Evolutionary conservation across 2,888 invertebrate species (phyloP).

Genomic region (Hartigia nigra): DNA sequence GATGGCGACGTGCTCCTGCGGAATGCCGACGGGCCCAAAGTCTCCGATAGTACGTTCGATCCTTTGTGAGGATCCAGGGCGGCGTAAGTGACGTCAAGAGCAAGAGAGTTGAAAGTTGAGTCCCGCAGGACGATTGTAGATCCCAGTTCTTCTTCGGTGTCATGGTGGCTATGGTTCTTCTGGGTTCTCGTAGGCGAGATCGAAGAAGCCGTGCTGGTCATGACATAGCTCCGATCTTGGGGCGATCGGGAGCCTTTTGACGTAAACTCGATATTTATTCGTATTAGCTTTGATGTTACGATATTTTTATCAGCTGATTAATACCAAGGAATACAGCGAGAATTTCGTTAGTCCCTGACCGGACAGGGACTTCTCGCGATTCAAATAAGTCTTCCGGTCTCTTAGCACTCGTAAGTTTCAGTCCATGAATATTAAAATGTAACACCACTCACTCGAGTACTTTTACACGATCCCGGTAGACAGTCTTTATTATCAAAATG

Average conservation of each 20-base stretch:
- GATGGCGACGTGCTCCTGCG: constrained; percentile 9
- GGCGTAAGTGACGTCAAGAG: constrained; percentile 55
- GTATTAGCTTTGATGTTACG: not conserved
- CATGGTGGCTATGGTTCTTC: constrained; percentile 8
- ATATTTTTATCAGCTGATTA: not conserved
- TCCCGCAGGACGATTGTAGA: constrained; percentile 39
- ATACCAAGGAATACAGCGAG: not conserved
- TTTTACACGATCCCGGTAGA: not conserved
- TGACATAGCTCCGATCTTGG: constrained; percentile 37
- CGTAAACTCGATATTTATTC: not conserved
- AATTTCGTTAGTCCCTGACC: not conserved
- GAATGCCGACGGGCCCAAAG: not conserved
- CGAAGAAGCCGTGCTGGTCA: constrained; percentile 33
- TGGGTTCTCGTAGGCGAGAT: constrained; percentile 1
- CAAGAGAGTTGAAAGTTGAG: constrained; percentile 52
- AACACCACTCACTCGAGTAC: not conserved
- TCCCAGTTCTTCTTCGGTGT: constrained; percentile 18
- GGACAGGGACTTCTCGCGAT: not conserved
- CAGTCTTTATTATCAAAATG: not conserved
- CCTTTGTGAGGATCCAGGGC: not conserved
- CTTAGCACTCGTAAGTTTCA: not conserved
- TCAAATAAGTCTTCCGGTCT: not conserved
- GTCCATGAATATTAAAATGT: not conserved
- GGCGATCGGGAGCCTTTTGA: constrained; percentile 13
- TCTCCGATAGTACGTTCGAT: not conserved